Percentiles rank a stretch among this genome's conserved stretches.
Evolutionary conservation across 2,797 vertebrate genomes (phyloP).

Genomic region (Ctenosaura bakeri): DNA sequence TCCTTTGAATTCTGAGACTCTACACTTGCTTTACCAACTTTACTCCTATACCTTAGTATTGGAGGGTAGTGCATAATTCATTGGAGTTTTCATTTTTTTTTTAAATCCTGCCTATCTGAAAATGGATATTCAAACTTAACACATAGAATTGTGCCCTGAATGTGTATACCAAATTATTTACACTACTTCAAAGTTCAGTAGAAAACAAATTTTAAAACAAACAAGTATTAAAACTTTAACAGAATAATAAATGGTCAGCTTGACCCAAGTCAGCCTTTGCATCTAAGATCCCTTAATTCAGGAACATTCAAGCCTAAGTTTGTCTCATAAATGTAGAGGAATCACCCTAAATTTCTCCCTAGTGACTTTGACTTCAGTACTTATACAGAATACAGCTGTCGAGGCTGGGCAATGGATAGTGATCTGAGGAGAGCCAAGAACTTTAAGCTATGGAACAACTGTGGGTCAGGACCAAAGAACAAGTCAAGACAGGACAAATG

Average conservation of each 20-base stretch:
- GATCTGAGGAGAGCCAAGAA: not conserved
- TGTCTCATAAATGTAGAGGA: not conserved
- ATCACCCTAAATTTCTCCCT: not conserved
- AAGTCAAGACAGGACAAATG: not conserved
- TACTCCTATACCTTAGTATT: not conserved
- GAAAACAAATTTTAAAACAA: no score
- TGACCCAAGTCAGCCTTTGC: not conserved
- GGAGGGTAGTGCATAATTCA: not conserved
- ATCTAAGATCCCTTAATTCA: not conserved
- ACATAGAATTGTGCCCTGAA: not conserved
- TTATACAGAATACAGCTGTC: not conserved
- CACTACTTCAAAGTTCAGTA: not conserved
- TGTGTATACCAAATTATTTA: not conserved
- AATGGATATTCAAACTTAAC: not conserved
- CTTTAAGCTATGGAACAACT: no score
- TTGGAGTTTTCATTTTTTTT: not conserved
- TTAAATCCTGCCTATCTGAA: not conserved
- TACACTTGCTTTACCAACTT: not conserved
- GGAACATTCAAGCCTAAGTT: not conserved
- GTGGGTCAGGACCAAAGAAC: no score
- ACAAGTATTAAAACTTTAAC: not conserved
- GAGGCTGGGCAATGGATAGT: no score
- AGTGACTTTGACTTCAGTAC: not conserved
- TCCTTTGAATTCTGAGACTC: not conserved
- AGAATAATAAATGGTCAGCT: not conserved